Conservation (phyloP, 2,888 invertebrate genomes). For the Synergus umbraculus region DNA sequence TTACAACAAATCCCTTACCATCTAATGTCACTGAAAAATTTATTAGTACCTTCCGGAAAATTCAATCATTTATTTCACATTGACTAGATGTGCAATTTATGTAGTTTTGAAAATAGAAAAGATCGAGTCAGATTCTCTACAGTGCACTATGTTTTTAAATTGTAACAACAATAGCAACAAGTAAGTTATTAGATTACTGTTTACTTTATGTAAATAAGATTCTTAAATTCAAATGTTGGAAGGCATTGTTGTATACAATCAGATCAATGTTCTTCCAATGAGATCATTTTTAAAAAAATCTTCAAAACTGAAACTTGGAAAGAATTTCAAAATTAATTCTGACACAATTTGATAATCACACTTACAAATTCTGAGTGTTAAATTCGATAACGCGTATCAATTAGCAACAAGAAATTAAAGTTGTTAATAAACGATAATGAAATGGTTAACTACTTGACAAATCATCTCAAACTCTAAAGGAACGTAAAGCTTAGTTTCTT, state of each 20-base stretch:
- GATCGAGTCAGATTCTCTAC: neutral
- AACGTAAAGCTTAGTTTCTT: neutral
- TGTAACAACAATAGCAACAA: neutral
- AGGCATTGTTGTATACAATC: no score
- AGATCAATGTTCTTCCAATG: no score
- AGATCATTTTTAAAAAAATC: no score
- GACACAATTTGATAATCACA: no score
- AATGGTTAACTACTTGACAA: neutral
- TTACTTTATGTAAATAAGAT: neutral
- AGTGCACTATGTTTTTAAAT: neutral
- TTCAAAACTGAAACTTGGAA: no score
- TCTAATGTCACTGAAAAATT: neutral
- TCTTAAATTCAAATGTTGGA: neutral
- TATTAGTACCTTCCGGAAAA: neutral
- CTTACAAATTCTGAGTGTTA: neutral
- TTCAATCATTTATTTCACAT: neutral
- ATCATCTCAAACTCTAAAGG: neutral
- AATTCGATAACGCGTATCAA: neutral
- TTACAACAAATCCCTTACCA: neutral
- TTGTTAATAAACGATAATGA: slow-evolving; percentile 34
- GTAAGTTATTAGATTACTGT: neutral
- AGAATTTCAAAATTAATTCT: no score
- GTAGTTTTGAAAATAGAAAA: neutral
- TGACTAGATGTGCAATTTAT: neutral
- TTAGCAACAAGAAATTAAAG: slow-evolving; percentile 11